These are phyloP conservation scores for Brachyhypopomus occidentalis DNA, from an alignment of 2,113 vertebrate genomes.

Conservation along the genomic window DNA sequence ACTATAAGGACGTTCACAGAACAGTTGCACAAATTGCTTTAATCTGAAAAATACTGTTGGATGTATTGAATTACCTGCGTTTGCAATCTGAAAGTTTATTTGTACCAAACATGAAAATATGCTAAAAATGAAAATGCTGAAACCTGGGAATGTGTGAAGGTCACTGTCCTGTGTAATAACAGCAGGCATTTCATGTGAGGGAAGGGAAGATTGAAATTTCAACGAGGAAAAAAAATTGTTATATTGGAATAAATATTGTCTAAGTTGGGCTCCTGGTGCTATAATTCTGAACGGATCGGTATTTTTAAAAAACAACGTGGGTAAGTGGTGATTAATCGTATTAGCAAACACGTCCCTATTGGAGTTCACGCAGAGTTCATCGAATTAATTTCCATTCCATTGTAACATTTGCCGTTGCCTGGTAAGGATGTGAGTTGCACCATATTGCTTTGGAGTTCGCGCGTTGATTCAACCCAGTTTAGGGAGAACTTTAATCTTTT, in stretches of 20 bases:
- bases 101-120: no score
- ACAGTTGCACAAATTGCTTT: no score
- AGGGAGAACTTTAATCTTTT: background rate
- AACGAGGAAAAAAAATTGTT: conserved; percentile 52
- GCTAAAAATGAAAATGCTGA: background rate
- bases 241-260: conserved; percentile 50
- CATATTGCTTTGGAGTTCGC: conserved; percentile 45
- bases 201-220: background rate
- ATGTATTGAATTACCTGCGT: background rate
- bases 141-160: no score
- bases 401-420: conserved; percentile 55
- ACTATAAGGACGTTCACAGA: no score
- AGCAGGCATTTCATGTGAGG: background rate
- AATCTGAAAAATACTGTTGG: background rate
- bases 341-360: conserved; percentile 60
- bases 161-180: background rate
- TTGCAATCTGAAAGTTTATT: no score
- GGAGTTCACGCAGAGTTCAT: conserved; percentile 75
- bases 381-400: conserved; percentile 66
- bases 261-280: conserved; percentile 29
- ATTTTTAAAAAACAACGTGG: conserved; percentile 44
- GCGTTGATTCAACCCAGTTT: background rate
- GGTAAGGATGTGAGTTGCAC: conserved; percentile 50
- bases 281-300: conserved; percentile 36
- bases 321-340: conserved; percentile 65